Percentiles rank a stretch among this genome's conserved stretches.
These are phyloP conservation scores for Actenoides lindsayi DNA, from an alignment of 2,113 vertebrate genomes.

Conservation along the genomic window DNA sequence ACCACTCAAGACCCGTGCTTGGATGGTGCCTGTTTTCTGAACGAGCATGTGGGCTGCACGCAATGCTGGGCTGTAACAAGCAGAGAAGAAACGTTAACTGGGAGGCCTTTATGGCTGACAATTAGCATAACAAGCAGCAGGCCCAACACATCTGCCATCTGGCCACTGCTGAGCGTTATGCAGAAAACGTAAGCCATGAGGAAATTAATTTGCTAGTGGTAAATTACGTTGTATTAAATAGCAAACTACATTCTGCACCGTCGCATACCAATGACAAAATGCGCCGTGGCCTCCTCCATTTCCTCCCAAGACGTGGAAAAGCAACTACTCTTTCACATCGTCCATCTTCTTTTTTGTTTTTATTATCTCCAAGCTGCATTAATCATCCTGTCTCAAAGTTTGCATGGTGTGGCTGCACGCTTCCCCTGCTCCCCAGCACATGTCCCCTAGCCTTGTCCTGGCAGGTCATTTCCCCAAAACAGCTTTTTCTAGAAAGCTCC, in stretches of 20 bases:
- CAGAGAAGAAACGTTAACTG: not conserved
- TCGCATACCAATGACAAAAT: not conserved
- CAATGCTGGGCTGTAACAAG: not conserved
- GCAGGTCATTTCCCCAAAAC: not conserved
- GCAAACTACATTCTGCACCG: not conserved
- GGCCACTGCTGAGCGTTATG: not conserved
- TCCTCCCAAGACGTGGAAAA: not conserved
- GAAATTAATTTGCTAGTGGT: not conserved
- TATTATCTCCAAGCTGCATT: not conserved
- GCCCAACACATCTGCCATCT: slow-evolving; percentile 20
- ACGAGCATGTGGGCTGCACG: not conserved
- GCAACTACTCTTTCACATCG: not conserved
- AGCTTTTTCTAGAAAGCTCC: not conserved
- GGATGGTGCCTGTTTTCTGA: not conserved
- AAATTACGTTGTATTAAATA: not conserved
- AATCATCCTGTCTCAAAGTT: not conserved
- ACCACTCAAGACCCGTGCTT: accelerated
- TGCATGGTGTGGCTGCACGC: not conserved
- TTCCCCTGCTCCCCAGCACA: not conserved
- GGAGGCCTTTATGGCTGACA: not conserved
- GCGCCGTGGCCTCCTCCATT: accelerated
- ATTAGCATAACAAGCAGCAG: slow-evolving; percentile 8
- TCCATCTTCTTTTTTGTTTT: not conserved
- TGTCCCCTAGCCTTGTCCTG: not conserved
- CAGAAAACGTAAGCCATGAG: not conserved